These are phyloP conservation scores for Remorina albescens DNA, from an alignment of 2,797 vertebrate species.

Conservation along the genomic window DNA sequence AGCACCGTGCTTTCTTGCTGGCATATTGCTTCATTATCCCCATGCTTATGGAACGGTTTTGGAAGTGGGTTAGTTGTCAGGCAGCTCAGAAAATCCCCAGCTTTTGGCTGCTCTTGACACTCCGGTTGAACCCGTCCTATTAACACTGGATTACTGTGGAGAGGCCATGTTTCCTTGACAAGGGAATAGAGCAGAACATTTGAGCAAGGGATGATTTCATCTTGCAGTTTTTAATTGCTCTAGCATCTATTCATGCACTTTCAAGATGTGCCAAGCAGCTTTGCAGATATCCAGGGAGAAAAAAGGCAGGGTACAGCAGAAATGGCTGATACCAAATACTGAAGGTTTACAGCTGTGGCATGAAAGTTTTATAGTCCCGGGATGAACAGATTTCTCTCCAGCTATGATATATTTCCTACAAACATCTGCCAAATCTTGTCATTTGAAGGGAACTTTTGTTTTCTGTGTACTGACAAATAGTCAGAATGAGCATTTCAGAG, in stretches of 20 bases:
- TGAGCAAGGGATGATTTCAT: conserved; percentile 86
- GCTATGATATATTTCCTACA: conserved; percentile 33
- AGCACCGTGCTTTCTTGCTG: conserved; percentile 63
- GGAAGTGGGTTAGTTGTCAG: conserved; percentile 91
- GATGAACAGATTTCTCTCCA: conserved; percentile 54
- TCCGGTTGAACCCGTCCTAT: conserved; percentile 92
- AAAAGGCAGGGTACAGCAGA: conserved; percentile 63
- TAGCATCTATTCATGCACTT: conserved; percentile 73
- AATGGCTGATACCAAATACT: conserved; percentile 64
- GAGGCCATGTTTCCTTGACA: conserved; percentile 84
- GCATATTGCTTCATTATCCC: conserved; percentile 89
- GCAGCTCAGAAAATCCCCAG: conserved; percentile 89
- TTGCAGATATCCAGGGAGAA: conserved; percentile 57
- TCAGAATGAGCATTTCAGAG: conserved; percentile 31
- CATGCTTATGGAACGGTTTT: conserved; percentile 88
- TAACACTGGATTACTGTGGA: conserved; percentile 89
- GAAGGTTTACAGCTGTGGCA: conserved; percentile 53
- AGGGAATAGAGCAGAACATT: conserved; percentile 86
- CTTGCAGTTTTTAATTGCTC: conserved; percentile 87
- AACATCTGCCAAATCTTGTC: conserved; percentile 36
- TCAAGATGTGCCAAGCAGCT: conserved; percentile 70
- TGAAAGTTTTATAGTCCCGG: conserved; percentile 69
- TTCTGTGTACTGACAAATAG: conserved; percentile 35
- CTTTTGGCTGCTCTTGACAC: conserved; percentile 92
- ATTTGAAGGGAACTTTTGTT: conserved; percentile 42